A percentile compares a stretch with the other conserved stretches of the same genome.
Evolutionary conservation across 2,888 invertebrate genomes (phyloP).

Genomic region (Ectobius pallidus): DNA sequence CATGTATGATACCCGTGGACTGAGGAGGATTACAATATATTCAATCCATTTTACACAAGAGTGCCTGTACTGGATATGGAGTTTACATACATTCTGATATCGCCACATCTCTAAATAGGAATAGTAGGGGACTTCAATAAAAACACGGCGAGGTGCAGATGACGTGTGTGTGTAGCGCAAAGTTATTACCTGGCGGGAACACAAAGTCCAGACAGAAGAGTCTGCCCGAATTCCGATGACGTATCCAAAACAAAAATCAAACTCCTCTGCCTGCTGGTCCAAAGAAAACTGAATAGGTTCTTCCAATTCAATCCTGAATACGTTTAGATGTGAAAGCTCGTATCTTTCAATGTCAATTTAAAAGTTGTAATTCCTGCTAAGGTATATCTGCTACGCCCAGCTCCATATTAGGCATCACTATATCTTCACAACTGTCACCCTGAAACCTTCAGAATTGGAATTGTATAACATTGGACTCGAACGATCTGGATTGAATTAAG

Average conservation of each 20-base stretch:
- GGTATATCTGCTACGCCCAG: constrained; percentile 2
- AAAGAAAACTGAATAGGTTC: no score
- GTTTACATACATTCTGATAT: no score
- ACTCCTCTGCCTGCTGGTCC: no score
- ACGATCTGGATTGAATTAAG: no score
- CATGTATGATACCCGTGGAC: no score
- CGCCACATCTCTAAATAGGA: no score
- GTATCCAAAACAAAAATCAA: neutral
- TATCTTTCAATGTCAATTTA: constrained; percentile 21
- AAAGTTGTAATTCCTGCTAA: neutral
- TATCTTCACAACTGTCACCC: neutral
- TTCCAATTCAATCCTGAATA: neutral
- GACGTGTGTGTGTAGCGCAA: neutral
- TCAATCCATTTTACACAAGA: no score
- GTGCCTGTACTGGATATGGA: no score
- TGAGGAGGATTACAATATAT: no score
- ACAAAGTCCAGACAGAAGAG: neutral
- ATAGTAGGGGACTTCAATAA: no score
- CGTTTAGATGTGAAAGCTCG: neutral
- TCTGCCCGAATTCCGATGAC: constrained; percentile 1
- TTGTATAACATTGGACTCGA: neutral
- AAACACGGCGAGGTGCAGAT: no score
- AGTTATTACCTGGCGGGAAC: neutral
- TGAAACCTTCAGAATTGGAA: neutral
- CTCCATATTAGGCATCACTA: neutral